A percentile compares a stretch with the other conserved stretches of the same genome.
phyloP scores from a whole-genome alignment of 2,888 invertebrate species.

The Leptura quadrifasciata region DNA sequence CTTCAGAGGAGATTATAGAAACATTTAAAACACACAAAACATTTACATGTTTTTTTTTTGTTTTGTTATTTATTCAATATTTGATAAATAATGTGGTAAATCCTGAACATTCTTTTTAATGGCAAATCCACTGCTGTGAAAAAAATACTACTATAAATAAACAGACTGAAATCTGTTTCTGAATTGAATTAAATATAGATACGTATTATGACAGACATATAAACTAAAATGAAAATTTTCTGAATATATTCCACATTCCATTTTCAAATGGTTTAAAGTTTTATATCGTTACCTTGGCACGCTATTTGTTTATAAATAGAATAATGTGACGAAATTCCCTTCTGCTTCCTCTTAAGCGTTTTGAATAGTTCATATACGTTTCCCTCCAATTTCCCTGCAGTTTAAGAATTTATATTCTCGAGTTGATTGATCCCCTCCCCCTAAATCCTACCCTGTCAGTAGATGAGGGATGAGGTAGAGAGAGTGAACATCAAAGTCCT shows the following conservation, averaged over 20 bases:
- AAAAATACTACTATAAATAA: no score
- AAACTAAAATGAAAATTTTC: no score
- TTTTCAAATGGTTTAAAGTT: neutral
- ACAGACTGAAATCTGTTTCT: no score
- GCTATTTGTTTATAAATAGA: conserved; percentile 10
- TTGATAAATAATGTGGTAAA: no score
- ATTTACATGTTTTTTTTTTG: no score
- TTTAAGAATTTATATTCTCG: conserved; percentile 38
- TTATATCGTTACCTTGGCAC: neutral
- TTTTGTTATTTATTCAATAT: no score
- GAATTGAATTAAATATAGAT: no score
- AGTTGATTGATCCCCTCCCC: conserved; percentile 37
- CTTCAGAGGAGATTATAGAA: no score
- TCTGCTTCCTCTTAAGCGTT: conserved; percentile 25
- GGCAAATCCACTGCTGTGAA: no score
- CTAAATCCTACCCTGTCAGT: conserved; percentile 44
- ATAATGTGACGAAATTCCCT: conserved; percentile 22
- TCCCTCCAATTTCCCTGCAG: conserved; percentile 31
- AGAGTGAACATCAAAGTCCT: conserved; percentile 69
- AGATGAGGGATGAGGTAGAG: conserved; percentile 52
- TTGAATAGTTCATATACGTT: conserved; percentile 33
- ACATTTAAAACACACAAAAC: no score
- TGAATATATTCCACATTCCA: neutral
- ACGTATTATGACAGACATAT: no score
- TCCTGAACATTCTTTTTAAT: no score